These are phyloP conservation scores for Cyphomyrus plagiostoma DNA, from an alignment of 2,113 vertebrate genomes.

Conservation along the genomic window DNA sequence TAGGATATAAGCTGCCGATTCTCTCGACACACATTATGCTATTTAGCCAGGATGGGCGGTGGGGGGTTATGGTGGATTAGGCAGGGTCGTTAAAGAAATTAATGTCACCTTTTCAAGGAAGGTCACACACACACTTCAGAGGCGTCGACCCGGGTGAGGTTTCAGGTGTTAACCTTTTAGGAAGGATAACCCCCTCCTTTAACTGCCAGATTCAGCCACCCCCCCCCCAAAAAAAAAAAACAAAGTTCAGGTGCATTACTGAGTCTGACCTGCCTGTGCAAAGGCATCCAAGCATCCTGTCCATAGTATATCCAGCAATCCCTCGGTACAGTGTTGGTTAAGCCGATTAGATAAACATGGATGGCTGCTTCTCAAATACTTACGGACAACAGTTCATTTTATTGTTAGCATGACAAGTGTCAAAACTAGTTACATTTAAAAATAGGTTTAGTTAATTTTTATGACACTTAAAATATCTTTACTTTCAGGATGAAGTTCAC, in stretches of 20 bases:
- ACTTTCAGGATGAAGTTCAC: neutral
- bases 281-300: neutral
- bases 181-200: neutral
- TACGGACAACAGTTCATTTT: neutral
- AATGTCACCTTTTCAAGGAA: neutral
- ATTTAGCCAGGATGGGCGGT: neutral
- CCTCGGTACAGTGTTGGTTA: neutral
- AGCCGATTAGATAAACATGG: neutral
- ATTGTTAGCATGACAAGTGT: neutral
- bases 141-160: neutral
- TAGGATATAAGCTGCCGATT: neutral
- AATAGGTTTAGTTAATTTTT: neutral
- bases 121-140: neutral
- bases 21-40: neutral
- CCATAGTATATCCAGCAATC: neutral
- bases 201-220: neutral
- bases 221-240: neutral
- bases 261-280: neutral
- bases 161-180: neutral
- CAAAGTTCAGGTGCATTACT: neutral
- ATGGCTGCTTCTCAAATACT: neutral
- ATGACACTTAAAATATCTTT: neutral
- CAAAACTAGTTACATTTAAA: neutral
- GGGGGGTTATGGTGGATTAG: neutral
- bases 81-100: conserved; percentile 13